Evolutionary conservation across 2,113 vertebrate genomes (phyloP).

Genomic region (Plecotus auritus): DNA sequence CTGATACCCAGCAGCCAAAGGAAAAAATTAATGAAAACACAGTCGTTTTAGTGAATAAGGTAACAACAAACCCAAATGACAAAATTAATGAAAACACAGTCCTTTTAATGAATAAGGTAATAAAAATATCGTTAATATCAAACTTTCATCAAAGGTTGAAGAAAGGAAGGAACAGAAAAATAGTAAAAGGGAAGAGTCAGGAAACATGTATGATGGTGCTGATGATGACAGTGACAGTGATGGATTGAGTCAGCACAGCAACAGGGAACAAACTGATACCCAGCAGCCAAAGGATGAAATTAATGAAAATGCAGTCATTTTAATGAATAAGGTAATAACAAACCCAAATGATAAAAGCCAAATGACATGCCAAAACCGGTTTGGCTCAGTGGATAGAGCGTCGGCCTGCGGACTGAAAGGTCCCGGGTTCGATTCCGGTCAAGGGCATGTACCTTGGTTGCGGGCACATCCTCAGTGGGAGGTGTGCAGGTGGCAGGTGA

Average conservation of each 20-base stretch:
- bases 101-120: slow-evolving; percentile 25
- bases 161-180: slow-evolving; percentile 64
- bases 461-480: too few relatives aligned
- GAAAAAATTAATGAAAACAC: not conserved
- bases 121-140: not conserved
- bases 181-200: not conserved
- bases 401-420: too few relatives aligned
- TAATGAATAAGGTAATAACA: not conserved
- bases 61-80: not conserved
- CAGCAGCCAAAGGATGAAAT: not conserved
- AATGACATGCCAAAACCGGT: too few relatives aligned
- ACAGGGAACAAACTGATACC: not conserved
- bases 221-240: not conserved
- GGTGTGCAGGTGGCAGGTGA: too few relatives aligned
- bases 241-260: not conserved
- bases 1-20: not conserved
- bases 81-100: not conserved
- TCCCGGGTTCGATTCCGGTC: too few relatives aligned
- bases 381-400: too few relatives aligned
- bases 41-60: not conserved
- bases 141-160: slow-evolving; percentile 79
- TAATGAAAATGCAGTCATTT: not conserved
- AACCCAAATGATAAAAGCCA: slow-evolving; percentile 17
- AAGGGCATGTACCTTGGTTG: too few relatives aligned
- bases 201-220: not conserved